Evolutionary conservation across 2,113 vertebrate species (phyloP), one percentile per base, ranked within the genome.

Genomic region (pig (Sus scrofa)): DNA sequence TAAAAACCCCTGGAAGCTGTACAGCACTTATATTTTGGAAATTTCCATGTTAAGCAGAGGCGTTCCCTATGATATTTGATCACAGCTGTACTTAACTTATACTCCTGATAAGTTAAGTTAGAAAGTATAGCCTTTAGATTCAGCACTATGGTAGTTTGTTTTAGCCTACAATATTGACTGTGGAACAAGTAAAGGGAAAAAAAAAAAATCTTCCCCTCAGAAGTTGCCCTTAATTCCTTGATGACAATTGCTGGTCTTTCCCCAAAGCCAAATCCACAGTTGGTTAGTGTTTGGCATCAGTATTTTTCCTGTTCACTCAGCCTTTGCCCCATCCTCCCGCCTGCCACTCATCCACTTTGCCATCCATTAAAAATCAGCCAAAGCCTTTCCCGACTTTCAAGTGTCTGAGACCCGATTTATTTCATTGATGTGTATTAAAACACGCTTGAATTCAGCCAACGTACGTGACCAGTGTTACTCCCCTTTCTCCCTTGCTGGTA

Each of bases 1-100:
- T 30, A 13, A 27, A 26, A 62, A 50, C 12, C 19, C 32, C 39
- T 58, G 44, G 32, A 3, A 19, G 22, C n/a, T 39, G 71, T 37
- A 82, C 4, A 37, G 50, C 32, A 37, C n/a, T 83, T 19, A 19
- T 16, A 32, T 44, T 71, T 93, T 44, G 22, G 7, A 63, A 44
- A 44, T 65, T 3, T 2, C 8, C 8, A 12, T 6, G 2, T 6
- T 8, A 22, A 8, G 44, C 2, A 0, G 74, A 15, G 52, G 26
- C 7, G 14, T 12, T 87, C 30, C 32, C 27, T 0, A 0, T 20
- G 56, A 26, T 9, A 2, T 9, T 14, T 1, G 0, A 44, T 20
- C 58, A 34, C 14, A 54, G 34, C 6, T 20, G 0, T 5, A 1
- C 2, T 24, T 58, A 13, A 13, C 54, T 2, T 4, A 0, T 12